A percentile compares a stretch with the other conserved stretches of the same genome.
Conservation (phyloP, 2,113 vertebrate species). For the Pampusana beccarii region DNA sequence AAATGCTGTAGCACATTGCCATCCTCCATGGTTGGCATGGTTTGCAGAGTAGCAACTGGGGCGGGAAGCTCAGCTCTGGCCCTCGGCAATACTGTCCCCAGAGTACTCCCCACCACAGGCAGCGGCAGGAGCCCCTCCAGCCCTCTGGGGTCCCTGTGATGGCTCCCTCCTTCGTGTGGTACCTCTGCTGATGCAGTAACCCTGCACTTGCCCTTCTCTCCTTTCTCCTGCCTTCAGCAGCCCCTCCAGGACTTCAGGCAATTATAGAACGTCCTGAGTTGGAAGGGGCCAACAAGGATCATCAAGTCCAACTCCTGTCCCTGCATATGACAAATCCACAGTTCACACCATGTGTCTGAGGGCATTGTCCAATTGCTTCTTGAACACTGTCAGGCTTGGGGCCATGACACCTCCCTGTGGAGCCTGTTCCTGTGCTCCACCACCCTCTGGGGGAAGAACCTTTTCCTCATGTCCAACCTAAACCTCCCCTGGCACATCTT, state of each 20-base stretch:
- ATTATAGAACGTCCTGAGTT: no score
- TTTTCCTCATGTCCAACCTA: no score
- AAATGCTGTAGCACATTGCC: neutral
- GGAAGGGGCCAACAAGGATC: no score
- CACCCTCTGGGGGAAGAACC: no score
- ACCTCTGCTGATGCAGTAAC: neutral
- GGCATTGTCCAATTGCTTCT: no score
- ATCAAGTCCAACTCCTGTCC: no score
- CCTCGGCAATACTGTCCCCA: neutral
- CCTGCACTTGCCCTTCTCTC: neutral
- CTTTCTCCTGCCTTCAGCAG: neutral
- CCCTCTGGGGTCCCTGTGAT: neutral
- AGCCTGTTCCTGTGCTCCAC: no score
- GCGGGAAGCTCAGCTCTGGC: neutral
- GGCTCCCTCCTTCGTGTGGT: neutral
- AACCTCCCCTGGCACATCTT: no score
- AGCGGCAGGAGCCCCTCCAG: neutral
- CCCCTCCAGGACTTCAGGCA: neutral
- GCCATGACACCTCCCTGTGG: no score
- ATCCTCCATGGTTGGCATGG: neutral
- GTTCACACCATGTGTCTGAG: no score
- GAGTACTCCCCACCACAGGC: accelerated
- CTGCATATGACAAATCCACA: no score
- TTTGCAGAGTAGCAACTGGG: neutral
- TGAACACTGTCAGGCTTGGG: no score